Base-by-base conservation (phyloP, 2,888 invertebrate genomes). In the Lacanobia wlatinum region DNA sequence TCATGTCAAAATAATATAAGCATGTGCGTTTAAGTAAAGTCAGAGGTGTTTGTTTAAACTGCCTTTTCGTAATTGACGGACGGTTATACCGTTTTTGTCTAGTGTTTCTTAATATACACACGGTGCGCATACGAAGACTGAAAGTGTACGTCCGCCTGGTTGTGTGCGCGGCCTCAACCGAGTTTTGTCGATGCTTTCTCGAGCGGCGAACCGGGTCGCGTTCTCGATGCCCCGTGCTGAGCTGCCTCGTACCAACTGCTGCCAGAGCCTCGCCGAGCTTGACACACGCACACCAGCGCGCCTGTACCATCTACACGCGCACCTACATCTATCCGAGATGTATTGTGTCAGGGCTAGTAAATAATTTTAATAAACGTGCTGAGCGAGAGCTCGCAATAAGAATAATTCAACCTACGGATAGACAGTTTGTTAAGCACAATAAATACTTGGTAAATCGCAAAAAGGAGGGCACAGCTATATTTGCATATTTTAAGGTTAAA, bases 121-220 rank as follows among this genome's bases (percentile, higher is more conserved):
- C 87, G 82, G 88, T 88, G 88, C 89, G 91, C 91, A 91, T 92
- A 91, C 91, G 90, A 93, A 92, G 92, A 92, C 93, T 91, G 93
- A 93, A 93, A 93, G 92, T 93, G 91, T 93, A 90, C 94, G 94
- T 94, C 94, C 93, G 94, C 92, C 91, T 90, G 87, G 91, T 87
- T 86, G 89, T 91, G 91, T 92, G 91, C 90, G 89, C 92, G 96
- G 95, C 96, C 96, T 96, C 96, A 96, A 96, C 96, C 96, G 96
- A 94, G 95, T 95, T 96, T 95, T 94, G 94, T 93, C 94, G 95
- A 94, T 96, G 96, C 96, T 96, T 96, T 96, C 96, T 96, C 96
- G 95, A 91, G 93, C 93, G 94, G 91, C 92, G 93, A 96, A 96
- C 94, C 96, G 92, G 96, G 96, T 96, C 96, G 96, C 94, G 96